Conservation (phyloP, 2,113 vertebrate genomes). For the Leptobrachium ailaonicum region DNA sequence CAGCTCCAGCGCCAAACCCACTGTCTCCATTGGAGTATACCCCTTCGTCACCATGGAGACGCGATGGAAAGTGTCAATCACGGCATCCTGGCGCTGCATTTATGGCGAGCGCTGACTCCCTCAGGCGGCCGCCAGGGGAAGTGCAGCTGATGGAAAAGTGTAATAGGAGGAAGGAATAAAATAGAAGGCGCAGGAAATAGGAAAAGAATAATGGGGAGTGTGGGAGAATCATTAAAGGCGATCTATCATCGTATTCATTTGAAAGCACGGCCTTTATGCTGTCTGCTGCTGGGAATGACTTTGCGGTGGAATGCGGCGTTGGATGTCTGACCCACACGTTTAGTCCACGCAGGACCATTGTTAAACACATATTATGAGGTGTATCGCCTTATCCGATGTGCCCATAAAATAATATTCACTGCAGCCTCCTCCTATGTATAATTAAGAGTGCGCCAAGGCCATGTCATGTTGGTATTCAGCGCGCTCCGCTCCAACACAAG, state of each 20-base stretch:
- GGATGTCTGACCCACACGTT: not conserved
- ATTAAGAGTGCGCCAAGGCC: too few species aligned
- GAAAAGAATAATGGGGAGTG: constrained; percentile 25
- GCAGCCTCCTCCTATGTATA: too few species aligned
- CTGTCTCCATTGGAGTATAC: not conserved
- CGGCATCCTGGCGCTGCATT: not conserved
- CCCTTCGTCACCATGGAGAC: constrained; percentile 15
- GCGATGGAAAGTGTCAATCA: constrained; percentile 22
- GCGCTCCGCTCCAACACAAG: too few species aligned
- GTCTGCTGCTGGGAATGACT: not conserved
- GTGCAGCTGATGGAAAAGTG: not conserved
- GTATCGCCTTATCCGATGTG: too few species aligned
- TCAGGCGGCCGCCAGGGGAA: not conserved
- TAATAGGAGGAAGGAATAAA: constrained; percentile 32
- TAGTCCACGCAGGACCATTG: not conserved
- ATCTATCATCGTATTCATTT: constrained; percentile 24
- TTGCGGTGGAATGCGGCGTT: not conserved
- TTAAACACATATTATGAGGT: not conserved
- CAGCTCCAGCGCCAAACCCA: not conserved
- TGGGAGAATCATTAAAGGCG: constrained; percentile 18
- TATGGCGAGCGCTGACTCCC: not conserved
- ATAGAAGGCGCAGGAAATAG: constrained; percentile 25
- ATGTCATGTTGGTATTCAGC: too few species aligned
- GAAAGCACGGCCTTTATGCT: not conserved
- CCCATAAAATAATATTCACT: too few species aligned